These are phyloP conservation scores for Labeo rohita DNA, from an alignment of 2,113 vertebrate genomes.

Conservation along the genomic window DNA sequence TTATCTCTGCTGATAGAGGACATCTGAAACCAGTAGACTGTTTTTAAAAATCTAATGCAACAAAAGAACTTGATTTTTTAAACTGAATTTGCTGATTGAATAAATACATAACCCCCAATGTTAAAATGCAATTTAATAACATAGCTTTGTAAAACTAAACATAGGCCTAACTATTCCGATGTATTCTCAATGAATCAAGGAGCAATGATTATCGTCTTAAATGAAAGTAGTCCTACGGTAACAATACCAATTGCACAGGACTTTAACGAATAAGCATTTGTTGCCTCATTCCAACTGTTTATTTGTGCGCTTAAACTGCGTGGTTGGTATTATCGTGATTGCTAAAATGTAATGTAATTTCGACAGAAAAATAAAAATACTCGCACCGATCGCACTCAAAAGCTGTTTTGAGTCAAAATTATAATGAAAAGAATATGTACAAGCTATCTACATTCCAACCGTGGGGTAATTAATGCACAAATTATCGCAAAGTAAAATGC, in stretches of 20 bases:
- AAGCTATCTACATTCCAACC: background rate
- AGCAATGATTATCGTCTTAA: background rate
- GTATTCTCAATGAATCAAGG: background rate
- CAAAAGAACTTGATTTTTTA: background rate
- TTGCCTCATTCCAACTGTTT: background rate
- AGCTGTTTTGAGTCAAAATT: background rate
- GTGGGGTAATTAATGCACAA: background rate
- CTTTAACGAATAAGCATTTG: background rate
- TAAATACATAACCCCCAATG: background rate
- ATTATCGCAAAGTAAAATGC: background rate
- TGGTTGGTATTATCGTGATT: background rate
- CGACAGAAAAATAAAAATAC: background rate
- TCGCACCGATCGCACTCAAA: background rate
- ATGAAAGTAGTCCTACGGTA: background rate
- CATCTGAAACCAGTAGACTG: background rate
- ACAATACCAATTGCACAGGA: background rate
- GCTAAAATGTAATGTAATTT: background rate
- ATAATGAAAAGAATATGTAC: background rate
- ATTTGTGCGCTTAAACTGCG: background rate
- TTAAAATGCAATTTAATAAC: background rate
- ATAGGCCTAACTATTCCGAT: background rate
- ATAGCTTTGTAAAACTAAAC: background rate
- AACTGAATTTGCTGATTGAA: background rate
- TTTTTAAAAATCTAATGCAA: background rate
- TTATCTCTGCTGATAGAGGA: background rate